Conservation (phyloP, 2,113 vertebrate species). For the Mobula hypostoma region DNA sequence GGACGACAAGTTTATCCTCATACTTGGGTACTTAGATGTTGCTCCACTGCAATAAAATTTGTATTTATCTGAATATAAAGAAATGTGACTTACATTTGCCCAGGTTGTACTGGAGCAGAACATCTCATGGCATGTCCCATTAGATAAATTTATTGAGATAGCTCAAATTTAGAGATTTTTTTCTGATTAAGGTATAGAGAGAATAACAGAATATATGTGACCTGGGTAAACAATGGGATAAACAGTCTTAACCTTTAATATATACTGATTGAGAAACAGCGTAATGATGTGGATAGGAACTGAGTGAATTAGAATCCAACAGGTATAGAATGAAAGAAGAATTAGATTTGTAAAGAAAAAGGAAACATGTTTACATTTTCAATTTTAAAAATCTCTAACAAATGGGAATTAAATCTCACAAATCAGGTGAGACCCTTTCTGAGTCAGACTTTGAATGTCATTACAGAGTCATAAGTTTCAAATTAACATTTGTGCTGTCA, state of each 20-base stretch:
- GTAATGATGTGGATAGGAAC: neutral
- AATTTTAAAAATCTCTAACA: neutral
- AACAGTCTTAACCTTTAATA: neutral
- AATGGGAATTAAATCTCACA: neutral
- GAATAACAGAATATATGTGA: neutral
- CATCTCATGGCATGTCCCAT: neutral
- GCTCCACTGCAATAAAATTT: neutral
- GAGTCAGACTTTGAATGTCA: neutral
- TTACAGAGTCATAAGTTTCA: neutral
- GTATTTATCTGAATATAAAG: neutral
- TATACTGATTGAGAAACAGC: neutral
- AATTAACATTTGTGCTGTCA: neutral
- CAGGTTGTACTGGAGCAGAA: neutral
- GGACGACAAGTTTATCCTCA: too few species aligned
- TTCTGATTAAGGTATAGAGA: neutral
- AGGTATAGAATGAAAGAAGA: neutral
- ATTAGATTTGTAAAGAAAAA: neutral
- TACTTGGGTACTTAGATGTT: neutral
- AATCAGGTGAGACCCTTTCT: neutral
- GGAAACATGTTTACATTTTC: neutral
- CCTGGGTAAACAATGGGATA: neutral
- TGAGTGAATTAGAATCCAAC: neutral
- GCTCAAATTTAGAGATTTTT: too few species aligned
- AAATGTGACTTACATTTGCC: neutral
- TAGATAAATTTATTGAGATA: neutral